Percentiles rank a stretch among this genome's conserved stretches.
phyloP scores from a whole-genome alignment of 2,797 vertebrate genomes.

The Echeneis naucrates region DNA sequence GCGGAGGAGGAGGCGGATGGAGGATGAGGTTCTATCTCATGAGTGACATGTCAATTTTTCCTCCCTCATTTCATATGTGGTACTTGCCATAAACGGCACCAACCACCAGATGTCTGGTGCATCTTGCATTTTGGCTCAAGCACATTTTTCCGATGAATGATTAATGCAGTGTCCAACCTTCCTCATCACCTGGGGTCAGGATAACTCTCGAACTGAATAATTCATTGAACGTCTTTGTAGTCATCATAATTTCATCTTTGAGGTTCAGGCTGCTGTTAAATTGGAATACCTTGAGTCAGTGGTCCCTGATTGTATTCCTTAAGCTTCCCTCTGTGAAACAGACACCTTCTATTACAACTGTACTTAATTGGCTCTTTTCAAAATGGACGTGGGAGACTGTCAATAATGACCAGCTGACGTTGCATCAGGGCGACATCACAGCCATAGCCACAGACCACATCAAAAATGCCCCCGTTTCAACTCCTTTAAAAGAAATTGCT shows the following conservation, averaged over 20 bases:
- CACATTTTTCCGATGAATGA: conserved; percentile 59
- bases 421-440: conserved; percentile 61
- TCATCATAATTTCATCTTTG: conserved; percentile 61
- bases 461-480: conserved; percentile 49
- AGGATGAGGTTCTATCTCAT: conserved; percentile 72
- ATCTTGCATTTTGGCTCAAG: conserved; percentile 47
- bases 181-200: conserved; percentile 48
- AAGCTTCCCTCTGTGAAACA: conserved; percentile 34
- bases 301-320: conserved; percentile 13
- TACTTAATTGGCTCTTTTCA: conserved; percentile 60
- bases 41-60: conserved; percentile 76
- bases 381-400: conserved; percentile 40
- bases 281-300: conserved; percentile 23
- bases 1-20: conserved; percentile 44
- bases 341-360: conserved; percentile 65
- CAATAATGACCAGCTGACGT: conserved; percentile 59
- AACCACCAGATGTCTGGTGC: conserved; percentile 41
- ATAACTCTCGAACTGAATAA: conserved; percentile 69
- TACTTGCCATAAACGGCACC: conserved; percentile 64
- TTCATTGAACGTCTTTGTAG: conserved; percentile 63
- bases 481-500: conserved; percentile 58
- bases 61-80: conserved; percentile 64
- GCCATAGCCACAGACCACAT: conserved; percentile 56
- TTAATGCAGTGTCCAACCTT: conserved; percentile 59
- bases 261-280: conserved; percentile 38